A percentile compares a stretch with the other conserved stretches of the same genome.
These are phyloP conservation scores for Piscicola geometra DNA, from an alignment of 2,888 invertebrate species.

Conservation along the genomic window DNA sequence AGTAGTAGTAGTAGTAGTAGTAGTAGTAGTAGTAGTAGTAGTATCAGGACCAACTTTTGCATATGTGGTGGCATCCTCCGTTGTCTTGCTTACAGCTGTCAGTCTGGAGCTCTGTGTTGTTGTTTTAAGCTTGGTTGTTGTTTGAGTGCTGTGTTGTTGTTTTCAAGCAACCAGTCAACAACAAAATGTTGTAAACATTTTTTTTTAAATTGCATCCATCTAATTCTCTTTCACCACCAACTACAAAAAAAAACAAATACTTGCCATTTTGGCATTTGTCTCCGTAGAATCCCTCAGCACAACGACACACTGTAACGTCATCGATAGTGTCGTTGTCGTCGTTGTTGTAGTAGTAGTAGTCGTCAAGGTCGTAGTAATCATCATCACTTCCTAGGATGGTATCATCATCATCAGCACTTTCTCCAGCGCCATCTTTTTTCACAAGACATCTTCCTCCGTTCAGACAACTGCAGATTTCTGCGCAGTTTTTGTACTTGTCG, in stretches of 20 bases:
- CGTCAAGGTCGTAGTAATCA: constrained; percentile 4
- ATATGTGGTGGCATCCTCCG: constrained; percentile 4
- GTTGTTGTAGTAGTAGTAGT: constrained; percentile 12
- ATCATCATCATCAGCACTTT: neutral
- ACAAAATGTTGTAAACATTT: neutral
- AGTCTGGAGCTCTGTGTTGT: neutral
- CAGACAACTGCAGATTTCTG: neutral
- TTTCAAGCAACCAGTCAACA: too few species aligned
- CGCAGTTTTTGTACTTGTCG: neutral
- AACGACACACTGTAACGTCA: neutral
- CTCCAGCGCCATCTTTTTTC: neutral
- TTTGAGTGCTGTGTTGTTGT: neutral
- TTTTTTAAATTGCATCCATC: too few species aligned
- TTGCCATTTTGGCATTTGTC: neutral
- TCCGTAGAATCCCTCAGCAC: neutral
- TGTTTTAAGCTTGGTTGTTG: neutral
- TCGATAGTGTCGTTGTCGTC: neutral
- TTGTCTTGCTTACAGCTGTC: neutral
- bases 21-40: constrained; percentile 29
- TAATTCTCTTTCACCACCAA: too few species aligned
- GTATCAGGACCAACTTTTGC: constrained; percentile 1
- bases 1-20: constrained; percentile 29
- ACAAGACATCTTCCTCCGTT: neutral
- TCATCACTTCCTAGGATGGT: neutral
- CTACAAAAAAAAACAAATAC: too few species aligned